Evolutionary conservation across 1,140 invertebrate genomes (phyloP), one percentile per base, ranked within the genome.

Genomic region (Drosophila athabasca): DNA sequence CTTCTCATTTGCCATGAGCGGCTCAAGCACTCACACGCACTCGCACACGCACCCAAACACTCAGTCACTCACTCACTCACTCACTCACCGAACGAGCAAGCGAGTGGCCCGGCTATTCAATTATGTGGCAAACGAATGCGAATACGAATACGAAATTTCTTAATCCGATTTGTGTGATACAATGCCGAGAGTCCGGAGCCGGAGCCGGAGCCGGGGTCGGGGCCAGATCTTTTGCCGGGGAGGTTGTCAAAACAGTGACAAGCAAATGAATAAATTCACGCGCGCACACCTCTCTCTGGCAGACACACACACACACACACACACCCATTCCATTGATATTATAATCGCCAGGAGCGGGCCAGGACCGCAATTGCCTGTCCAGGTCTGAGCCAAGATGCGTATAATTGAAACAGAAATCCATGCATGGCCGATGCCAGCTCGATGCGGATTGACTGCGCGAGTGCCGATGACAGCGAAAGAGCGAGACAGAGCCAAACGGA

Each of bases 101-200:
- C n/a, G n/a, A n/a, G n/a, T n/a, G n/a, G 35, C 65, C 60, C 45
- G 51, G 71, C 58, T 62, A 85, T 85, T 84, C 82, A 84, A 81
- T 87, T 84, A 85, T 87, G 81, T 77, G 81, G 82, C 81, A 87
- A 90, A 83, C 83, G 74, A 80, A 83, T 87, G 67, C 75, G 81
- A 84, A 83, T 90, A 79, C 78, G 81, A 90, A 91, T 90, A 79
- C 78, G 81, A 90, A 91, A 91, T 90, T 85, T 87, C 84, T 81
- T 91, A 91, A 91, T 91, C 90, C 79, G 89, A 85, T 90, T 90
- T 90, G 75, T 67, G 74, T 81, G 80, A 81, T 87, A 85, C 81
- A 85, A 81, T 85, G 73, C 59, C 59, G 58, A 24, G 24, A 26
- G 24, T 26, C 24, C 24, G 24, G 24, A 24, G 22, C 31, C 45